Evolutionary conservation across 1,140 invertebrate genomes (phyloP).

Genomic region (Drosophila sp.): DNA sequence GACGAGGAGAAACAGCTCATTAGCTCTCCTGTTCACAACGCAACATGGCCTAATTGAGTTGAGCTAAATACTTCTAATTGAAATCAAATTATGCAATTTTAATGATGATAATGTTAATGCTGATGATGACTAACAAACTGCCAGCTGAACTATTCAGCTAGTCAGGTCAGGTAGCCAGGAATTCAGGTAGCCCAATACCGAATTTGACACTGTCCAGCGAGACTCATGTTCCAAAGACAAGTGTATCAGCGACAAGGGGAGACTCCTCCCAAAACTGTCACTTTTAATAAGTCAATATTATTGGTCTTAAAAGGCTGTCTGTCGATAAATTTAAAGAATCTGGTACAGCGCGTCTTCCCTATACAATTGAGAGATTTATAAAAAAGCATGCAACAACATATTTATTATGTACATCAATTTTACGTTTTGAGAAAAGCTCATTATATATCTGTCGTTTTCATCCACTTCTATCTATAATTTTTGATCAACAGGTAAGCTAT

Average conservation of each 20-base stretch:
- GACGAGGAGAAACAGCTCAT: constrained; percentile 40
- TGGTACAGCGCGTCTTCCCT: neutral
- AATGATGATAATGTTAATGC: constrained; percentile 28
- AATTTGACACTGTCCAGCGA: neutral
- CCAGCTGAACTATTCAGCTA: constrained; percentile 17
- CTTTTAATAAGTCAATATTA: neutral
- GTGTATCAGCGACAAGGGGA: neutral
- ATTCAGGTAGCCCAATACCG: neutral
- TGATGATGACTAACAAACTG: constrained; percentile 8
- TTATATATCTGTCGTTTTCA: too few species aligned
- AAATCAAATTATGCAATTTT: constrained; percentile 55
- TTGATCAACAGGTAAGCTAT: too few species aligned
- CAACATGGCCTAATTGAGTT: constrained; percentile 37
- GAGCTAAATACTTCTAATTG: constrained; percentile 52
- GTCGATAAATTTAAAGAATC: neutral
- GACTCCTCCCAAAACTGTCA: neutral
- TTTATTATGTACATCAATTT: too few species aligned
- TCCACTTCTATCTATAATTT: too few species aligned
- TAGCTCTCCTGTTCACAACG: constrained; percentile 31
- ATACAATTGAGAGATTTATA: too few species aligned
- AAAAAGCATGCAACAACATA: too few species aligned
- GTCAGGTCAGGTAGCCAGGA: constrained; percentile 1
- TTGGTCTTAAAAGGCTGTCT: neutral
- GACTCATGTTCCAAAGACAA: neutral
- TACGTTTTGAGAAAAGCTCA: too few species aligned